phyloP scores from a whole-genome alignment of 2,888 invertebrate species.

The Stramonita haemastoma region DNA sequence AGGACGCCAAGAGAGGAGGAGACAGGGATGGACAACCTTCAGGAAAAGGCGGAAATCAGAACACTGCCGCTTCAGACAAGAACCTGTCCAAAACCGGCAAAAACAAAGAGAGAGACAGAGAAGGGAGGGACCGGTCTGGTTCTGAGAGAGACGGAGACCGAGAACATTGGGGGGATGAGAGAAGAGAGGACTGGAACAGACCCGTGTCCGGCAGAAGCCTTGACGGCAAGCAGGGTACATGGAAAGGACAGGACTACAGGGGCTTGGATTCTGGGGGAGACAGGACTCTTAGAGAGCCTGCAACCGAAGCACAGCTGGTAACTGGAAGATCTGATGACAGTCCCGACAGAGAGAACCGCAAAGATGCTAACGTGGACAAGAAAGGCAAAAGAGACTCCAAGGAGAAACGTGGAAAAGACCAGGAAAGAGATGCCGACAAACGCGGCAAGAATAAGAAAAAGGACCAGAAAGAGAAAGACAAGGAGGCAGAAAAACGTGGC shows the following conservation, averaged over 20 bases:
- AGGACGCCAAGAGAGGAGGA: background rate
- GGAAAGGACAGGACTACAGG: background rate
- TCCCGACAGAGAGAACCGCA: background rate
- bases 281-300: background rate
- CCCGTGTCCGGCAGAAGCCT: background rate
- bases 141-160: background rate
- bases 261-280: background rate
- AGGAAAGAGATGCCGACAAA: background rate
- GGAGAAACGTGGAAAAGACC: background rate
- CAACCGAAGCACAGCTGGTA: background rate
- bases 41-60: background rate
- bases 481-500: background rate
- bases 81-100: background rate
- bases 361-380: background rate
- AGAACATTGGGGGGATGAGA: background rate
- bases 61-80: background rate
- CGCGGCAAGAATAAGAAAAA: background rate
- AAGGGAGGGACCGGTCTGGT: background rate
- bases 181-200: background rate
- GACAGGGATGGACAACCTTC: background rate
- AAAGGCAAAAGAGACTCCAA: background rate
- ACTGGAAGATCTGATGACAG: background rate
- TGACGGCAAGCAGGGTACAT: background rate
- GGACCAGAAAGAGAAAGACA: background rate
- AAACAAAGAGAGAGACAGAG: slow-evolving; percentile 1